Evolutionary conservation across 2,797 vertebrate genomes (phyloP).

Genomic region (Artibeus jamaicensis): DNA sequence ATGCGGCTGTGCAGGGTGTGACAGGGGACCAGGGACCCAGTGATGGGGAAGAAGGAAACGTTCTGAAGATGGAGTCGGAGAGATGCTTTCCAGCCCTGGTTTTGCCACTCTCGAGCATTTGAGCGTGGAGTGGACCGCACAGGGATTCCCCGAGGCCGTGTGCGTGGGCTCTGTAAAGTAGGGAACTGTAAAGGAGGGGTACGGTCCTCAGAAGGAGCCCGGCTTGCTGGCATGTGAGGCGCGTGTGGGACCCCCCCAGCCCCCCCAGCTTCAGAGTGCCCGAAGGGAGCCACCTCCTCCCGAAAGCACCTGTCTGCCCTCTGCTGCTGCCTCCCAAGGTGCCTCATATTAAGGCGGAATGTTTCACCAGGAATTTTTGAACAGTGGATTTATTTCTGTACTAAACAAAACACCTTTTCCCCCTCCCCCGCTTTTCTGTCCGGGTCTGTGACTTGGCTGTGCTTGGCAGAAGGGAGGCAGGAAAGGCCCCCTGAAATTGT

Average conservation of each 20-base stretch:
- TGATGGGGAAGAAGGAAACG: not conserved
- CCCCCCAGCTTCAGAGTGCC: not conserved
- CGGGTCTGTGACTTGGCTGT: not conserved
- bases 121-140: not conserved
- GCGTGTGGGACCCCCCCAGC: not conserved
- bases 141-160: not conserved
- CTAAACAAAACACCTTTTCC: not conserved
- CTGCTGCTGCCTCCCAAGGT: not conserved
- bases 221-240: not conserved
- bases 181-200: not conserved
- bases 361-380: not conserved
- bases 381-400: not conserved
- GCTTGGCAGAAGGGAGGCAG: slow-evolving; percentile 2
- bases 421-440: not conserved
- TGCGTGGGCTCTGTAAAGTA: not conserved
- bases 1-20: no score
- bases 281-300: not conserved
- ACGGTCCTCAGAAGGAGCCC: not conserved
- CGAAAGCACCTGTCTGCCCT: not conserved
- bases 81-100: not conserved
- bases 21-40: not conserved
- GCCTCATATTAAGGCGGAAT: not conserved
- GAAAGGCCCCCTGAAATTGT: slow-evolving; percentile 53
- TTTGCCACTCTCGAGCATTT: not conserved
- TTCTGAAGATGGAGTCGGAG: not conserved